Evolutionary conservation across 2,888 invertebrate genomes (phyloP), one percentile per base, ranked within the genome.

Genomic region (Pardosa pseudoannulata): DNA sequence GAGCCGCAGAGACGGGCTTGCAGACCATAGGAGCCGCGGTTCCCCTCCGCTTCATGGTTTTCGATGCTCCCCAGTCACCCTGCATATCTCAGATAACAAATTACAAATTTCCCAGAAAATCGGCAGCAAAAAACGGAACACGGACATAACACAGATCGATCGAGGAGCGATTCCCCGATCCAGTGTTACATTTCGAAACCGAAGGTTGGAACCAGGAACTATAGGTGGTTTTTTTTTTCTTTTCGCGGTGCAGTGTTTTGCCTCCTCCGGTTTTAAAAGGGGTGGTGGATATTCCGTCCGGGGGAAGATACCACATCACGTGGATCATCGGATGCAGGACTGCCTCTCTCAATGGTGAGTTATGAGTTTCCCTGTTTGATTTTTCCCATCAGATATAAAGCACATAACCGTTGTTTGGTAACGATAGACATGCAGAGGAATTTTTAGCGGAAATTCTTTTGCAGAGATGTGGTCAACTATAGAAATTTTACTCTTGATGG

Each of bases 231-330:
- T n/a, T n/a, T n/a, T n/a, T n/a, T n/a, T n/a, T n/a, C n/a, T 56
- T 56, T 56, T 46, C 23, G 56, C 56, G 23, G 56, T 56, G 56
- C 13, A 23, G 56, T 56, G 56, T 56, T 56, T 19, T 56, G 56
- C 56, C 56, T 56, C 56, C 56, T 23, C 23, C 56, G 23, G 23
- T 56, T 56, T 2, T 16, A 9, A 5, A 16, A 16, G 72, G 65
- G 83, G 82, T 11, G 72, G 82, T 50, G 82, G 83, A 85, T 85
- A 85, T 68, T 73, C 72, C 72, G 65, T 39, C 72, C 72, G 62
- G 80, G 81, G 81, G 65, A 50, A 72, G 72, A 85, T 78, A 73
- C 62, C 27, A 73, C 72, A 73, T 85, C 83, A 85, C 83, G 83
- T 85, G 83, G 56, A 46, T 78, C 83, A 67, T 28, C 72, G 68